These are phyloP conservation scores for Microcebus jonahi DNA, from an alignment of 2,113 vertebrate species.

Conservation along the genomic window DNA sequence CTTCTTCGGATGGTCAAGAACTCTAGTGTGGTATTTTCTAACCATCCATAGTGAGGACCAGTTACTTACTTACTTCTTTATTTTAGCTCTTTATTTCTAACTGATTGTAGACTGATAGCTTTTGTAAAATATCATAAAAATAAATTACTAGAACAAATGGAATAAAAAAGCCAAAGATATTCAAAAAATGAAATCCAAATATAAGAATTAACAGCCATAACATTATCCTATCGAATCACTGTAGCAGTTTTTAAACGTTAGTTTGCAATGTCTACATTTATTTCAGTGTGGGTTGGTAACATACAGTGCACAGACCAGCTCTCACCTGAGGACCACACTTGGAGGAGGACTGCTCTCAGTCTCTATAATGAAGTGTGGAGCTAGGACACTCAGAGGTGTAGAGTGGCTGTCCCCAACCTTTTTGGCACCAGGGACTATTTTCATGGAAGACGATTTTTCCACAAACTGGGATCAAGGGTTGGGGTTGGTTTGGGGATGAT, in stretches of 20 bases:
- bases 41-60: background rate
- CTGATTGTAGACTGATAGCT: background rate
- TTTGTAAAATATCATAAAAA: background rate
- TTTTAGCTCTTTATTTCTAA: background rate
- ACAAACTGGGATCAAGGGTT: too few relatives aligned
- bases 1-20: background rate
- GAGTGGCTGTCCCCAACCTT: background rate
- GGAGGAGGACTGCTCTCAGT: accelerated
- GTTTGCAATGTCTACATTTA: background rate
- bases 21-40: background rate
- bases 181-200: background rate
- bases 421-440: too few relatives aligned
- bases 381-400: background rate
- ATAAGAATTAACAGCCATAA: background rate
- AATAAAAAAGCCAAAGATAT: background rate
- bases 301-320: too few relatives aligned
- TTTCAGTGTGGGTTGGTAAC: background rate
- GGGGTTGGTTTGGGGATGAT: too few relatives aligned
- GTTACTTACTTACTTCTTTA: background rate
- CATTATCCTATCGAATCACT: background rate
- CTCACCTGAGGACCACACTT: too few relatives aligned
- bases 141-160: background rate
- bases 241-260: background rate
- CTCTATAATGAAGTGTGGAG: too few relatives aligned
- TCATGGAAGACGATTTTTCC: too few relatives aligned